These are phyloP conservation scores for Holacanthella duospinosa DNA, from an alignment of 2,888 invertebrate genomes.

Conservation along the genomic window DNA sequence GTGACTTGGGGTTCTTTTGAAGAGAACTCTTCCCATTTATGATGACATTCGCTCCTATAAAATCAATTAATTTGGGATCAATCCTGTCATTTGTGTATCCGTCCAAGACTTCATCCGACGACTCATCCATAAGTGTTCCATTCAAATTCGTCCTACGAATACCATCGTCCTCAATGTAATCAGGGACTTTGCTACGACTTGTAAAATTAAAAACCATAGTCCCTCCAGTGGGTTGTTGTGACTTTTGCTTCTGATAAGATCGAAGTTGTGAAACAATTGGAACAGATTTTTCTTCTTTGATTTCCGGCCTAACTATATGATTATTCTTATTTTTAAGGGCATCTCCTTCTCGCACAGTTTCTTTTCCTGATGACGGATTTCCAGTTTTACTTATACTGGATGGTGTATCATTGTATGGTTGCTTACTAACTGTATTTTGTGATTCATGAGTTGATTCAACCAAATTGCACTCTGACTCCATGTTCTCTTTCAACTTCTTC, in stretches of 20 bases:
- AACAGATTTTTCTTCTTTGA: background rate
- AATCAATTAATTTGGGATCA: constrained; percentile 49
- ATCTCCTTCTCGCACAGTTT: constrained; percentile 2
- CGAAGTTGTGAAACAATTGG: constrained; percentile 24
- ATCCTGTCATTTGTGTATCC: constrained; percentile 27
- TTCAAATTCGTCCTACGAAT: constrained; percentile 40
- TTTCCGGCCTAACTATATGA: background rate
- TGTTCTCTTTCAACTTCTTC: background rate
- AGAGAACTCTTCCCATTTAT: constrained; percentile 82
- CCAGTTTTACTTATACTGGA: background rate
- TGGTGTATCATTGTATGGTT: background rate
- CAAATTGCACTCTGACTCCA: too few species aligned
- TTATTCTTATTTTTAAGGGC: background rate
- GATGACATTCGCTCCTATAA: constrained; percentile 77
- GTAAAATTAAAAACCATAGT: constrained; percentile 79
- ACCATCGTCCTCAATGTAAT: constrained; percentile 84
- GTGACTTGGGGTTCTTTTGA: constrained; percentile 51
- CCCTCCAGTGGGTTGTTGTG: constrained; percentile 30
- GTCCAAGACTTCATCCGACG: constrained; percentile 14
- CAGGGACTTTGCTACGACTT: constrained; percentile 67
- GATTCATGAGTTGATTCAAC: background rate
- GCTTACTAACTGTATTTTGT: background rate
- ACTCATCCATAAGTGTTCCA: constrained; percentile 24
- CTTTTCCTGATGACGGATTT: background rate
- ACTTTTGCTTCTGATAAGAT: constrained; percentile 35